Conservation (phyloP, 2,888 invertebrate genomes). For the Timema podura region DNA sequence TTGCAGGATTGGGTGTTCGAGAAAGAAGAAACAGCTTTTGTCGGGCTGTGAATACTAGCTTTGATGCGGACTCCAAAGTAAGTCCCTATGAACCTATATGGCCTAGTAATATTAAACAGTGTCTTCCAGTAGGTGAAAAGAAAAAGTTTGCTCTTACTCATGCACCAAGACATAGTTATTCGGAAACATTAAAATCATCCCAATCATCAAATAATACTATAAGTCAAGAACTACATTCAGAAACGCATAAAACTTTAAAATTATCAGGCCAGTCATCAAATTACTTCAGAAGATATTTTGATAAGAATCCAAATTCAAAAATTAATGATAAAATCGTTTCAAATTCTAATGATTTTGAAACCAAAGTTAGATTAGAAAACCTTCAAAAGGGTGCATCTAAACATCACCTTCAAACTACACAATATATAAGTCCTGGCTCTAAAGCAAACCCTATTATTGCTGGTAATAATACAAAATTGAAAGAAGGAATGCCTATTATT, state of each 20-base stretch:
- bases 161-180: neutral
- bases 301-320: no score
- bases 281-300: no score
- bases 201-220: neutral
- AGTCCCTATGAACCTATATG: slow-evolving; percentile 38
- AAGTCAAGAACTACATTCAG: slow-evolving; percentile 11
- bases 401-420: no score
- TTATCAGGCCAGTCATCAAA: no score
- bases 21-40: slow-evolving; percentile 42
- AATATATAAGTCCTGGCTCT: no score
- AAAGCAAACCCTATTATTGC: no score
- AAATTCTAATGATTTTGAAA: no score
- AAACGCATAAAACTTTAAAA: neutral
- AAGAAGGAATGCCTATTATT: no score
- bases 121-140: neutral
- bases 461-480: no score
- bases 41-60: slow-evolving; percentile 39
- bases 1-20: slow-evolving; percentile 37
- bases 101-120: slow-evolving; percentile 27
- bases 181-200: neutral
- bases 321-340: no score
- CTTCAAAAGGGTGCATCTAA: no score
- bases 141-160: neutral
- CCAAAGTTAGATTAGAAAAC: no score
- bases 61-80: slow-evolving; percentile 25